Base-by-base conservation (phyloP, 1,140 invertebrate genomes). In the Bombus waltoni region DNA sequence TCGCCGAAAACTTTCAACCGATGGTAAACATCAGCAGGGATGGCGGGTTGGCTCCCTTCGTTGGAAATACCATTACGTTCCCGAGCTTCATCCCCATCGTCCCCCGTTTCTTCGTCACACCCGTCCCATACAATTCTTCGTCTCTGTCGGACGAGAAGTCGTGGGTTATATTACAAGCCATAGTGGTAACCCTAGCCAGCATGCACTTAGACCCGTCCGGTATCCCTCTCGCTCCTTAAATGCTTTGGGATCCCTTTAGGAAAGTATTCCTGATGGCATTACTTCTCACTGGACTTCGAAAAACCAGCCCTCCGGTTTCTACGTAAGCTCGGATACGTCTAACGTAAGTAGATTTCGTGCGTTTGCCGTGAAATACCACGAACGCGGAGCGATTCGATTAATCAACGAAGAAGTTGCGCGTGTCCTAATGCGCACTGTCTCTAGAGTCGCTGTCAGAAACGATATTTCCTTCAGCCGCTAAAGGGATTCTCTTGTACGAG, bases 231-330 rank as follows among this genome's bases (percentile, higher is more conserved):
- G 83, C 87, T 86, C 65, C 85, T 91, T 85, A 88, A 90, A 90
- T 87, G 88, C 81, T 59, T 70, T 44, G 66, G 71, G 74, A 87
- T 90, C 87, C 88, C 89, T 86, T 83, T 83, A 86, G 87, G 85
- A 92, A 92, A 91, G 90, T 92, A 92, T 92, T 91, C 80, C 85
- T 91, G 90, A 92, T 89, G 91, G 83, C 80, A 83, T 92, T 91
- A 89, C 90, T 89, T 85, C 79, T 79, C 81, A 82, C 74, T 28
- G 88, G 70, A 84, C 74, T 42, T 81, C 32, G 85, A 83, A 74
- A 75, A 81, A 72, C 70, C 76, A 22, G 13, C n/a, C 59, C 74
- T 25, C 22, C 28, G 22, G 13, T 15, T 38, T 35, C 75, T 32
- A 9, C 32, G 28, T 53, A 35, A 59, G 38, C n/a, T 11, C 62